A percentile compares a stretch with the other conserved stretches of the same genome.
Evolutionary conservation across 1,140 invertebrate genomes (phyloP).

Genomic region (Coenobita brevimanus): DNA sequence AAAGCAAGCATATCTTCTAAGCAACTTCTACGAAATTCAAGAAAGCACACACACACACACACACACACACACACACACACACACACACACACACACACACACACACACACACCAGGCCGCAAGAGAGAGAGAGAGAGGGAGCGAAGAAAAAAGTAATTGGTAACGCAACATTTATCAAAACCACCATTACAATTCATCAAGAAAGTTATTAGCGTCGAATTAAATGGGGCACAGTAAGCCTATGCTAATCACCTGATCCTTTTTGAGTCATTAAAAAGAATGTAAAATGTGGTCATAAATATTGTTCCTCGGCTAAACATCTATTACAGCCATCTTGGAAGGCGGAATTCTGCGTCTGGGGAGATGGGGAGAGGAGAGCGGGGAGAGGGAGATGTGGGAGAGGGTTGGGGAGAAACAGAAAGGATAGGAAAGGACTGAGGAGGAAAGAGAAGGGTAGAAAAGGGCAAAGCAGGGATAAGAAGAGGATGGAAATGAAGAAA

Average conservation of each 20-base stretch:
- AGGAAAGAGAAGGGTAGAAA: no score
- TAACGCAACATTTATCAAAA: constrained; percentile 54
- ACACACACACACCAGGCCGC: background rate
- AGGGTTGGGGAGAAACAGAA: no score
- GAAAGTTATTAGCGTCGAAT: constrained; percentile 60
- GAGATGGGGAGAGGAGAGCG: background rate
- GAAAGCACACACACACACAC: constrained; percentile 6
- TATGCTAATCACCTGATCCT: constrained; percentile 59
- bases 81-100: constrained; percentile 27
- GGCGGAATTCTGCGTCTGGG: background rate
- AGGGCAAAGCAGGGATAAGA: no score
- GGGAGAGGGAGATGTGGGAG: background rate
- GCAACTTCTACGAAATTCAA: background rate
- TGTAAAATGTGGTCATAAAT: constrained; percentile 53
- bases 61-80: constrained; percentile 6
- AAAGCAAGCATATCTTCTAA: background rate
- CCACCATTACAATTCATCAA: constrained; percentile 56
- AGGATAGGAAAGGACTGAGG: no score
- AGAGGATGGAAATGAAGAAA: no score
- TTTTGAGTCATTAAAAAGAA: constrained; percentile 57
- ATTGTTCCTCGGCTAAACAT: constrained; percentile 31
- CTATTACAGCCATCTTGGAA: constrained; percentile 4
- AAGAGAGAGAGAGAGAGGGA: constrained; percentile 8
- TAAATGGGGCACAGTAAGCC: constrained; percentile 57
- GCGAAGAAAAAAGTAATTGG: constrained; percentile 43